Percentiles rank a stretch among this genome's conserved stretches.
Evolutionary conservation across 2,113 vertebrate genomes (phyloP).

Genomic region (Pleuronectes platessa): DNA sequence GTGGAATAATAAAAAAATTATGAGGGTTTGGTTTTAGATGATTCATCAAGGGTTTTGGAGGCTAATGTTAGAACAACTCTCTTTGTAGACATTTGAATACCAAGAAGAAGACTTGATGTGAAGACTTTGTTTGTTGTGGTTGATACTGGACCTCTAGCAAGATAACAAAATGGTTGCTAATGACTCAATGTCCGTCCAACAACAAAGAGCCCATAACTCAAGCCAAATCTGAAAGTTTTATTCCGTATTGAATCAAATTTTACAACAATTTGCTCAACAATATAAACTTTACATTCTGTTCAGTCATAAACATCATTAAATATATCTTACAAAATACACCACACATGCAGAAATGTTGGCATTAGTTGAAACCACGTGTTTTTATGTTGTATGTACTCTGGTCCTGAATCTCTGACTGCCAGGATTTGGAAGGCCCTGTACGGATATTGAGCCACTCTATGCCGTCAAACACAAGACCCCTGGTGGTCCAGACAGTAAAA

Average conservation of each 20-base stretch:
- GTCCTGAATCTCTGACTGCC: not conserved
- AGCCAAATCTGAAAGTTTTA: too few species aligned
- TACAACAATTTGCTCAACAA: conserved; percentile 30
- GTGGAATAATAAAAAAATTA: too few species aligned
- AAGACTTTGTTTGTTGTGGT: too few species aligned
- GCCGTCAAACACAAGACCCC: conserved; percentile 28
- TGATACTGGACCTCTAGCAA: not conserved
- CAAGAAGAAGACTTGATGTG: too few species aligned
- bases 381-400: not conserved
- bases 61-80: too few species aligned
- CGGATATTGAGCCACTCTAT: conserved; percentile 1
- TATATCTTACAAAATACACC: not conserved
- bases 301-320: conserved; percentile 22
- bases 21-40: too few species aligned
- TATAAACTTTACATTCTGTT: conserved; percentile 54
- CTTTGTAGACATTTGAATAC: too few species aligned
- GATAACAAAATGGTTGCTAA: not conserved
- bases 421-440: not conserved
- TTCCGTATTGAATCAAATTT: too few species aligned
- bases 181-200: not conserved
- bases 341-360: not conserved
- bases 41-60: too few species aligned
- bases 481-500: conserved; percentile 30
- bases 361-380: not conserved
- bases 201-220: not conserved